Conservation (phyloP, 2,888 invertebrate species). For the Panzeria rudis region DNA sequence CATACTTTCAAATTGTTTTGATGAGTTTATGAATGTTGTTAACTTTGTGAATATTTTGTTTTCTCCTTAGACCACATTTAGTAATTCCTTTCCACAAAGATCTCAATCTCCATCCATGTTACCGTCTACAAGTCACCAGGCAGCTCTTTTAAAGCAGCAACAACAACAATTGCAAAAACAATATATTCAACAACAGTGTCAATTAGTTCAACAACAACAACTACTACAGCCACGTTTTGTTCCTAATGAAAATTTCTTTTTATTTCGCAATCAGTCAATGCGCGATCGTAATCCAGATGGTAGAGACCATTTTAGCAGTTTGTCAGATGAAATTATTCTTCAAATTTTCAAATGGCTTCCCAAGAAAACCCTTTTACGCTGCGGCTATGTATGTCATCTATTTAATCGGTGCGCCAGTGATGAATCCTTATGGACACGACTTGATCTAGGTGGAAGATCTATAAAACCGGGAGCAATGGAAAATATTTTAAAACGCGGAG, state of each 20-base stretch:
- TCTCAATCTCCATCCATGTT: conserved; percentile 70
- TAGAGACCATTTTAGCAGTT: conserved; percentile 87
- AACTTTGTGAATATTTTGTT: neutral
- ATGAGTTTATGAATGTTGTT: neutral
- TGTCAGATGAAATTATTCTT: conserved; percentile 95
- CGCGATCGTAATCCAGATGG: conserved; percentile 76
- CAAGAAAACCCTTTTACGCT: conserved; percentile 88
- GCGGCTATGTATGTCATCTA: conserved; percentile 90
- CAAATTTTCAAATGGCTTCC: conserved; percentile 93
- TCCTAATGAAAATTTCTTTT: conserved; percentile 81
- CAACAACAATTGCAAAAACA: conserved; percentile 68
- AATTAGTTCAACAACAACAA: conserved; percentile 67
- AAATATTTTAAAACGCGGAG: conserved; percentile 90
- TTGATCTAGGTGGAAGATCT: conserved; percentile 90
- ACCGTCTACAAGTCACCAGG: conserved; percentile 81
- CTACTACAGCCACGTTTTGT: conserved; percentile 60
- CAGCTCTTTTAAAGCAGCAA: conserved; percentile 74
- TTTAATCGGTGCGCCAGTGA: conserved; percentile 92
- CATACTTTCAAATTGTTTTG: too few species aligned
- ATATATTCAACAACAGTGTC: conserved; percentile 62
- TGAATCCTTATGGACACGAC: conserved; percentile 93
- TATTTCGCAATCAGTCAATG: conserved; percentile 80
- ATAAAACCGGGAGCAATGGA: conserved; percentile 89
- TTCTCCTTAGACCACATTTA: conserved; percentile 44
- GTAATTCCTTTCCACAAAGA: conserved; percentile 51